Evolutionary conservation across 2,113 vertebrate genomes (phyloP).

Genomic region (Bos taurus): ARS-UCD2.0 NC_037346.1:3639001-3639500

Average conservation of each 20-base stretch:
- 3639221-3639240: background rate
- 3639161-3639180: background rate
- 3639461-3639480: background rate
- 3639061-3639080: background rate
- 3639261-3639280: background rate
- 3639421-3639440: background rate
- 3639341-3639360: background rate
- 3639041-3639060: background rate
- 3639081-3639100: background rate
- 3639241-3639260: background rate
- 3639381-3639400: background rate
- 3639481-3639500: background rate
- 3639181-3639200: background rate
- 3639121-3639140: background rate
- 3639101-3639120: background rate
- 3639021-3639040: background rate
- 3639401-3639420: background rate
- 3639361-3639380: background rate
- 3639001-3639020: constrained; percentile 22
- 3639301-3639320: background rate
- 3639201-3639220: background rate
- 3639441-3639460: background rate
- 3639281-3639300: background rate
- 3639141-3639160: background rate
- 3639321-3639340: background rate